These are phyloP conservation scores for Pimpla rufipes DNA, from an alignment of 2,888 invertebrate species.

Conservation along the genomic window DNA sequence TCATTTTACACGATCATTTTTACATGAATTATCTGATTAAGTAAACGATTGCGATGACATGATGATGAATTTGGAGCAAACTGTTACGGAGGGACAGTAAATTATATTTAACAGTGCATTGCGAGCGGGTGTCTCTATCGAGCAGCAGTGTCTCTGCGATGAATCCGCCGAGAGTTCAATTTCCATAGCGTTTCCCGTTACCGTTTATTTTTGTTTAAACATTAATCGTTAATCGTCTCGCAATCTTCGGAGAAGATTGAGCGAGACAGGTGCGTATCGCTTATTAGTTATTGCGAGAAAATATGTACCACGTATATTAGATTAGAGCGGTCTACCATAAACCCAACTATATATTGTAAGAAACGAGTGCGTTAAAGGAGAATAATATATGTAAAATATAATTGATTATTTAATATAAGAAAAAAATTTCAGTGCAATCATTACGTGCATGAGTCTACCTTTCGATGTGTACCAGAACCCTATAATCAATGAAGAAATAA, in stretches of 20 bases:
- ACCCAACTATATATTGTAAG: slow-evolving; percentile 45
- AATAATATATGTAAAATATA: slow-evolving; percentile 2
- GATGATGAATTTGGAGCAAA: slow-evolving; percentile 37
- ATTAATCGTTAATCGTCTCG: slow-evolving; percentile 27
- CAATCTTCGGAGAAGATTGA: not conserved
- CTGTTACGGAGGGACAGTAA: slow-evolving; percentile 61
- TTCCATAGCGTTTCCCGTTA: not conserved
- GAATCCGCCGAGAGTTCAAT: slow-evolving; percentile 5
- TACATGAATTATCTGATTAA: slow-evolving; percentile 19
- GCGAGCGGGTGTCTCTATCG: slow-evolving; percentile 81
- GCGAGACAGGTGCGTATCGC: slow-evolving; percentile 20
- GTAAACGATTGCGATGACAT: slow-evolving; percentile 37
- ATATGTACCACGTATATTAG: slow-evolving; percentile 36
- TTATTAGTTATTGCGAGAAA: slow-evolving; percentile 21
- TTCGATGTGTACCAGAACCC: slow-evolving; percentile 81
- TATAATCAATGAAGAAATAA: slow-evolving; percentile 80
- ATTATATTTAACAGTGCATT: slow-evolving; percentile 78
- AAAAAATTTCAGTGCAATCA: slow-evolving; percentile 55
- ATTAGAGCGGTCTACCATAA: slow-evolving; percentile 46
- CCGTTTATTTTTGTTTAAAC: slow-evolving; percentile 15
- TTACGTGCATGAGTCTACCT: slow-evolving; percentile 70
- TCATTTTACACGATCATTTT: slow-evolving; percentile 19
- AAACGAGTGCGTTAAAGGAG: slow-evolving; percentile 44
- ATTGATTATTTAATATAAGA: slow-evolving; percentile 25
- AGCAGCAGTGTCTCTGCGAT: slow-evolving; percentile 68